phyloP scores from a whole-genome alignment of 2,797 vertebrate species.

The Podargus strigoides region DNA sequence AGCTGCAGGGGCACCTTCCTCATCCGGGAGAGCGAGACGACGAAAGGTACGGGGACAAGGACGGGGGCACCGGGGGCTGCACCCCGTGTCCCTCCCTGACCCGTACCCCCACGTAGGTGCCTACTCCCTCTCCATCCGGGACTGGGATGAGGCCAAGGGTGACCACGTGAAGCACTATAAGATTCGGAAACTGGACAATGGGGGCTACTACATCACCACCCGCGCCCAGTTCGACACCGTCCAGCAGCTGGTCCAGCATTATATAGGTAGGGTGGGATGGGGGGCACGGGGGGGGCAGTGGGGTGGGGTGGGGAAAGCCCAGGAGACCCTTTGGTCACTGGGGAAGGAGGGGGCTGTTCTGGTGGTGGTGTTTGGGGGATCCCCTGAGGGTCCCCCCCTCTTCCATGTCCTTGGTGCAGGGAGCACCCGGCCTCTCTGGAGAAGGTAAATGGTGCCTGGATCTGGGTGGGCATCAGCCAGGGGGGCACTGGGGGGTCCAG shows the following conservation, averaged over 20 bases:
- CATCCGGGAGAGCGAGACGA: slow-evolving; percentile 95
- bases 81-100: neutral
- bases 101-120: slow-evolving; percentile 72
- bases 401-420: neutral
- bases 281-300: accelerated
- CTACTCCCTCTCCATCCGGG: slow-evolving; percentile 92
- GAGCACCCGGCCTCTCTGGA: neutral
- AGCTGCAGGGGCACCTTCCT: slow-evolving; percentile 91
- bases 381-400: neutral
- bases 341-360: neutral
- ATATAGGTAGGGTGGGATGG: slow-evolving; percentile 65
- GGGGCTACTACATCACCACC: slow-evolving; percentile 97
- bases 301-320: neutral
- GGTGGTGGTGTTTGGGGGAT: neutral
- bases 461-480: neutral
- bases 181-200: slow-evolving; percentile 93
- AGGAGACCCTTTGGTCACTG: neutral
- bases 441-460: neutral
- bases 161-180: slow-evolving; percentile 98
- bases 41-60: slow-evolving; percentile 79
- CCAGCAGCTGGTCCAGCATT: slow-evolving; percentile 89
- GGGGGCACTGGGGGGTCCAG: accelerated
- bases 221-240: slow-evolving; percentile 90
- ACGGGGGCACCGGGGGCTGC: accelerated
- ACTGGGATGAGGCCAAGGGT: slow-evolving; percentile 89